These are phyloP conservation scores for Cephalopholis sonnerati DNA, from an alignment of 2,113 vertebrate genomes.

Conservation along the genomic window DNA sequence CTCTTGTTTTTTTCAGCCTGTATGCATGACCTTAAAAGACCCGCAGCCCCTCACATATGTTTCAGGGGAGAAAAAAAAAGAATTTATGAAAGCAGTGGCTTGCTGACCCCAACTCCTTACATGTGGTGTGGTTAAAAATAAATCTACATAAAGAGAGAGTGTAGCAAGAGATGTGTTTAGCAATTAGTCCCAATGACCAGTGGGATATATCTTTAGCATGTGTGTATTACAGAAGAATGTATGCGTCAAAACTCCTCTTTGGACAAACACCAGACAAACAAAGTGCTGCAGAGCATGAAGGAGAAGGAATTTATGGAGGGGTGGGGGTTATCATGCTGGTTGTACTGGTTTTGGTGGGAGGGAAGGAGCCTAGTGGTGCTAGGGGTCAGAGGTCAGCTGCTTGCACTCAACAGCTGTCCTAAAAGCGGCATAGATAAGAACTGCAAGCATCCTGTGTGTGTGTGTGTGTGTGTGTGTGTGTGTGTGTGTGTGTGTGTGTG, in stretches of 20 bases:
- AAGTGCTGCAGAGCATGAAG: conserved; percentile 72
- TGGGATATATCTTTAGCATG: neutral
- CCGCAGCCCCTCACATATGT: conserved; percentile 43
- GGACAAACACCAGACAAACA: conserved; percentile 70
- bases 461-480: conserved; percentile 75
- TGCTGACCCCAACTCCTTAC: conserved; percentile 19
- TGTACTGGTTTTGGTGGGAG: conserved; percentile 70
- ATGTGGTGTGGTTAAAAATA: conserved; percentile 21
- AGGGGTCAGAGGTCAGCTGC: conserved; percentile 88
- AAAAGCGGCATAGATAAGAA: conserved; percentile 89
- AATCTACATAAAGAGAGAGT: conserved; percentile 10
- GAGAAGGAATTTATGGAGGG: conserved; percentile 83
- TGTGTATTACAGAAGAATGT: conserved; percentile 28
- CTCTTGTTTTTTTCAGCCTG: conserved; percentile 19
- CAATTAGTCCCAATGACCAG: neutral
- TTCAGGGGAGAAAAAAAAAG: conserved; percentile 16
- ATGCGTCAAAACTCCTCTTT: conserved; percentile 44
- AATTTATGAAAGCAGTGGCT: conserved; percentile 34
- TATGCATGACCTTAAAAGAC: conserved; percentile 71
- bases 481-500: conserved; percentile 65
- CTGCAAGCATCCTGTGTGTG: conserved; percentile 89
- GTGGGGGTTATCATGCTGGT: conserved; percentile 74
- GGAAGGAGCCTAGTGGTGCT: conserved; percentile 68
- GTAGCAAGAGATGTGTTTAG: neutral
- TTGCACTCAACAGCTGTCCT: conserved; percentile 90